Conservation (phyloP, 2,113 vertebrate genomes). For the Chlorodrepanis virens region DNA sequence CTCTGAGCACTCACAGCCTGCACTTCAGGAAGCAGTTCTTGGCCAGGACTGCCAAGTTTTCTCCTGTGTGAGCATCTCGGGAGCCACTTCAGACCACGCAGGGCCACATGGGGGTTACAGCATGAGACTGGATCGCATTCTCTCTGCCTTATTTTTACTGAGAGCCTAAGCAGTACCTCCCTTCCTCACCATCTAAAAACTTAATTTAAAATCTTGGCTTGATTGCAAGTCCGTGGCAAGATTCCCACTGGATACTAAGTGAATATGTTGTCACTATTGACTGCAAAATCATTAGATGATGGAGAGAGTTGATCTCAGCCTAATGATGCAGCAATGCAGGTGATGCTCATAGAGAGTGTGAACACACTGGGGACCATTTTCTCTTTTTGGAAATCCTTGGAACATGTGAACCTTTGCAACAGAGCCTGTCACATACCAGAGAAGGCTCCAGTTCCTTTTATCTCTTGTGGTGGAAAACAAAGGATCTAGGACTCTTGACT, state of each 20-base stretch:
- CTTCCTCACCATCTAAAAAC: not conserved
- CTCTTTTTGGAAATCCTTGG: not conserved
- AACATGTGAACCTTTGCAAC: not conserved
- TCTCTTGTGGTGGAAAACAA: not conserved
- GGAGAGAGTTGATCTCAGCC: not conserved
- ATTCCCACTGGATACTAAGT: not conserved
- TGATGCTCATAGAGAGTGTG: not conserved
- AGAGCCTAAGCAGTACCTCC: not conserved
- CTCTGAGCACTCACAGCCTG: not conserved
- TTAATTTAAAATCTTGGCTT: slow-evolving; percentile 33
- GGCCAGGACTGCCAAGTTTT: not conserved
- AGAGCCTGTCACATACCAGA: not conserved
- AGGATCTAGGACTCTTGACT: rapidly evolving
- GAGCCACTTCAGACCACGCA: rapidly evolving
- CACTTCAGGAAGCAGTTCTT: not conserved
- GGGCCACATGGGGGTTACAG: rapidly evolving
- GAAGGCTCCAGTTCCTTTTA: not conserved
- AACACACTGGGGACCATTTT: not conserved
- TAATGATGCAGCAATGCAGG: not conserved
- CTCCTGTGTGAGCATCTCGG: not conserved
- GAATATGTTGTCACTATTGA: not conserved
- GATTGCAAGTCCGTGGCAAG: slow-evolving; percentile 1
- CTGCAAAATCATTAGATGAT: not conserved
- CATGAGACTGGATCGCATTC: not conserved
- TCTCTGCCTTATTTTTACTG: not conserved